Base-by-base conservation (phyloP, 2,797 vertebrate genomes). In the Petrocephalus schoutedeni region DNA sequence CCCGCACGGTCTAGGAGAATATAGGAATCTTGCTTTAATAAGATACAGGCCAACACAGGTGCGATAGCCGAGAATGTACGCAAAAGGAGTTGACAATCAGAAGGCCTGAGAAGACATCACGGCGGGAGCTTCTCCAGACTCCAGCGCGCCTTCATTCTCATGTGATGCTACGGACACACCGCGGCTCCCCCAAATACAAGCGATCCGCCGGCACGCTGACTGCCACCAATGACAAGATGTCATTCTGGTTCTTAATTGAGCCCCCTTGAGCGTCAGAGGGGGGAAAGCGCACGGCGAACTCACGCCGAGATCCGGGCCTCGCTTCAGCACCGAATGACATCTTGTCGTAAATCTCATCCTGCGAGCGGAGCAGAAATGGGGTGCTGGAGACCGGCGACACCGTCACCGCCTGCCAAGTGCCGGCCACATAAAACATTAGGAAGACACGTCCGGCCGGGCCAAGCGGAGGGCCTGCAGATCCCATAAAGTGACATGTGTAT, bases 311-410 rank as follows among this genome's bases (percentile, higher is more conserved):
- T 36, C 85, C 61, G 74, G 88, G 51, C 71, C 45, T 8, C 32
- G 23, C 23, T 67, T 89, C 74, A 28, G 85, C 41, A 28, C 28
- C 28, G 28, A 28, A 28, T 28, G 41, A 89, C 88, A 56, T 56
- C 88, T 23, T 8, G 86, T 28, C 56, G 51, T 19, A 51, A 85
- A 87, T 88, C 41, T 82, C 53, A 88, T 64, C 41, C 59, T 7
- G 14, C 56, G 19, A 21, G n/a, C 16, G 41, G 87, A 36, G 58
- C 12, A 16, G 19, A 45, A 87, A 45, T 21, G 21, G 82, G 86
- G 71, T 51, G 51, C 10, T 2, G 84, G 57, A 91, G 32, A 80
- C 21, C 41, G 71, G 9, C 51, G 21, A 86, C 71, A 59, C 86
- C 19, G 87, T 86, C 61, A 88, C 9, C 86, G 28, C 88, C 82